Evolutionary conservation across 1,140 invertebrate genomes (phyloP).

Genomic region (Drosophila malerkotliana): DNA sequence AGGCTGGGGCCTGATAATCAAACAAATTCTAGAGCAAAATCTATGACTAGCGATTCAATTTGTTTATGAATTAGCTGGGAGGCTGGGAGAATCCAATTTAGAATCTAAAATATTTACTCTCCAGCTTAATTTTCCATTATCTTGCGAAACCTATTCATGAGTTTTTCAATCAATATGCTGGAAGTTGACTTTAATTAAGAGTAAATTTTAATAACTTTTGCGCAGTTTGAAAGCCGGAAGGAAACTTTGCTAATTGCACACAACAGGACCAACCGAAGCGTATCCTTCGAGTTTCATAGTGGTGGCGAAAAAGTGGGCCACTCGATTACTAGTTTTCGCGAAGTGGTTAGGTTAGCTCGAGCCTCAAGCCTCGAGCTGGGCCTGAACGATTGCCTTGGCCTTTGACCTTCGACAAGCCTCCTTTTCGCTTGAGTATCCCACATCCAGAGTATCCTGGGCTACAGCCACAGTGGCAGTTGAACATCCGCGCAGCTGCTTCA

Average conservation of each 20-base stretch:
- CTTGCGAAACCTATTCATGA: slow-evolving; percentile 20
- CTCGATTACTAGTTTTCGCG: slow-evolving; percentile 24
- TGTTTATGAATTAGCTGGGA: slow-evolving; percentile 14
- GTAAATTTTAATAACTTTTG: slow-evolving; percentile 52
- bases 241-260: slow-evolving; percentile 65
- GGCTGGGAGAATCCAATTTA: background rate
- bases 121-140: background rate
- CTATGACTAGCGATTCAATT: slow-evolving; percentile 8
- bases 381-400: slow-evolving; percentile 40
- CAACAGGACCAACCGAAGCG: slow-evolving; percentile 34
- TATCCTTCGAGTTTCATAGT: background rate
- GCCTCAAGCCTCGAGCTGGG: too few species aligned
- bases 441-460: background rate
- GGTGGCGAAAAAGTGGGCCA: background rate
- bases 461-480: background rate
- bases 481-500: slow-evolving; percentile 31
- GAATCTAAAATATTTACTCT: background rate
- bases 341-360: slow-evolving; percentile 3
- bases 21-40: slow-evolving; percentile 25
- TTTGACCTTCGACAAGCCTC: slow-evolving; percentile 42
- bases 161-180: slow-evolving; percentile 39
- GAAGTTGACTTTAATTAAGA: slow-evolving; percentile 33
- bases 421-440: slow-evolving; percentile 37
- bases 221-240: slow-evolving; percentile 20
- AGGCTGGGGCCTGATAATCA: slow-evolving; percentile 12